Evolutionary conservation across 2,113 vertebrate species (phyloP), one percentile per base, ranked within the genome.

Genomic region (Phylloscopus trochilus): DNA sequence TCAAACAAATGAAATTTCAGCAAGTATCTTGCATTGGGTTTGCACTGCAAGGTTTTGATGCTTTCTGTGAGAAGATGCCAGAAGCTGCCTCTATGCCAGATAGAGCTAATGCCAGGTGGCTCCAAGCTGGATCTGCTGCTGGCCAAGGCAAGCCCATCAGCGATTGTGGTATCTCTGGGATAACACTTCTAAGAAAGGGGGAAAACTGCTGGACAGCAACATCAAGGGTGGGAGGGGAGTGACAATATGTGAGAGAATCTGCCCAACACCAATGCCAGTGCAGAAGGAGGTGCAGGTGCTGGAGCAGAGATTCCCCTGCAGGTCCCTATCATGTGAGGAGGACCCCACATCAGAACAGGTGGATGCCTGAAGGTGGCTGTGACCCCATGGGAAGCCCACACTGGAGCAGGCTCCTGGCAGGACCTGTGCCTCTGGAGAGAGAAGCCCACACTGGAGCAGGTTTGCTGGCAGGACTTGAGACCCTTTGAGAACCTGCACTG

Each of bases 91-190:
- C 22, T 10, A 16, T 12, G 15, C 22, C 35, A 7, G 23, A 35
- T 3, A 27, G 24, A 52, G 31, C 11, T 23, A 63, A 8, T 15
- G 8, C n/a, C 26, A 52, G 46, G 6, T 2, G 0, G 47, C 37
- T 84, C 43, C n/a, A 72, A 58, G 30, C 27, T 1, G 3, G 63
- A 77, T 33, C 30, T 6, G 1, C 13, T 7, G 6, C 30, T 35
- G 47, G 9, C 26, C 23, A 30, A 69, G 14, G 19, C 13, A n/a
- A 79, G 43, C 13, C 60, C 11, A 49, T 6, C 51, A 37, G 10
- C 0, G 0, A 60, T 4, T 4, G 3, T 10, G 20, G 55, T 1
- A 1, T 27, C 67, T 56, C 46, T 43, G 41, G 5, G 8, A 16
- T 35, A 79, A 62, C 2, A 9, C 12, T n/a, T 47, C 31, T 22